phyloP scores from a whole-genome alignment of 2,888 invertebrate genomes.

The Arctia plantaginis region DNA sequence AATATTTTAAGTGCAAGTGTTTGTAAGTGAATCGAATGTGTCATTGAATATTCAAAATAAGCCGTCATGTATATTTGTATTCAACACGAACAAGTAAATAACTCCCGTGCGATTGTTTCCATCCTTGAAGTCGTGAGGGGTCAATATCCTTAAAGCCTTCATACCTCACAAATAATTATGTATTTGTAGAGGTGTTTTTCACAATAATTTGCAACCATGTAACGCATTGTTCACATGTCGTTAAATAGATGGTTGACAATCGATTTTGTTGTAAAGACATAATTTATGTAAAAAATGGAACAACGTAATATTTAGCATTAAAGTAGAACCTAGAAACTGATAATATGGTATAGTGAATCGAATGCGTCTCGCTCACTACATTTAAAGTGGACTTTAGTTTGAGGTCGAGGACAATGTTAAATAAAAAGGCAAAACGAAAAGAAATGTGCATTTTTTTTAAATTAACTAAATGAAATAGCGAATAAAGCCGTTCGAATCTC shows the following conservation, averaged over 20 bases:
- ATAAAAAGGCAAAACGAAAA: constrained; percentile 19
- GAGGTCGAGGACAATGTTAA: not conserved
- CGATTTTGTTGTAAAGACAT: constrained; percentile 38
- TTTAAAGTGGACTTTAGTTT: not conserved
- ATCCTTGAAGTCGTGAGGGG: constrained; percentile 58
- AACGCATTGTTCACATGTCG: constrained; percentile 47
- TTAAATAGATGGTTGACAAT: constrained; percentile 39
- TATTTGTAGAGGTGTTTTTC: constrained; percentile 61
- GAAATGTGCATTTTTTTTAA: constrained; percentile 25
- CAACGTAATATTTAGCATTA: constrained; percentile 6
- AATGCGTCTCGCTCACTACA: not conserved
- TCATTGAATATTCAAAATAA: constrained; percentile 51
- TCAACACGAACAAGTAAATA: constrained; percentile 54
- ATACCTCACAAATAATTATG: constrained; percentile 55
- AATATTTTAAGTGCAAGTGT: constrained; percentile 41
- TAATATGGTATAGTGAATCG: constrained; percentile 18
- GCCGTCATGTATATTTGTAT: constrained; percentile 46
- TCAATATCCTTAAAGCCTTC: constrained; percentile 59
- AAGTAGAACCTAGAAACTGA: constrained; percentile 35
- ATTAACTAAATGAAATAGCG: constrained; percentile 35
- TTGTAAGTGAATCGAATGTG: constrained; percentile 32
- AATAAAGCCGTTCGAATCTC: constrained; percentile 24
- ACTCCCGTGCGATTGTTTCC: constrained; percentile 43
- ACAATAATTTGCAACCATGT: constrained; percentile 49
- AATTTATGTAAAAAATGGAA: constrained; percentile 30